Conservation (phyloP, 2,888 invertebrate genomes). For the Trimorus sp. region DNA sequence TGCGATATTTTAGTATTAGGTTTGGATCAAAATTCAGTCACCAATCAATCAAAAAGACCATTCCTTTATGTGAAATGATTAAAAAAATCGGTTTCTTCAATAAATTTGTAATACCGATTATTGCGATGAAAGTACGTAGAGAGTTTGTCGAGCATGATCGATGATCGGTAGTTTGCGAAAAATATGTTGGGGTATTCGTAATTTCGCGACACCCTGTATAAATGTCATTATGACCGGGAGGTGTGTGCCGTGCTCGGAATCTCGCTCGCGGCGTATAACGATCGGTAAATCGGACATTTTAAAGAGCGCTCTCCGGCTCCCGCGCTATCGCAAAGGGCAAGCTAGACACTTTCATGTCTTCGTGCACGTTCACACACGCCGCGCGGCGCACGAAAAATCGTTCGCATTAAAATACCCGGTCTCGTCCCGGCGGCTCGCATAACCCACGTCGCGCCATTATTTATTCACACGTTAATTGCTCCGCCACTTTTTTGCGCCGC, state of each 20-base stretch:
- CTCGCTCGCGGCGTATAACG: conserved; percentile 43
- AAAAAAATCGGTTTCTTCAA: too few relatives aligned
- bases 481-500: background rate
- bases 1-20: too few relatives aligned
- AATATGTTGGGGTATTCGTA: too few relatives aligned
- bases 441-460: background rate
- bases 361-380: conserved; percentile 33
- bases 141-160: too few relatives aligned
- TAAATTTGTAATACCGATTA: too few relatives aligned
- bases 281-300: conserved; percentile 58
- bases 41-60: too few relatives aligned
- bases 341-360: conserved; percentile 44
- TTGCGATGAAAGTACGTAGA: too few relatives aligned
- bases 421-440: background rate
- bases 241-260: conserved; percentile 46
- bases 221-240: conserved; percentile 47
- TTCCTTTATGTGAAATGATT: too few relatives aligned
- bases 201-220: conserved; percentile 25
- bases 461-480: conserved; percentile 29
- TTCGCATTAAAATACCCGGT: conserved; percentile 20
- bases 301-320: conserved; percentile 52
- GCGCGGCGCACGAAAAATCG: conserved; percentile 33
- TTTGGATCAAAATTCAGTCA: too few relatives aligned
- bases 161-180: too few relatives aligned
- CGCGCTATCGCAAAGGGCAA: conserved; percentile 51